Conservation (phyloP, 2,113 vertebrate genomes). For the Calidris pygmaea region DNA sequence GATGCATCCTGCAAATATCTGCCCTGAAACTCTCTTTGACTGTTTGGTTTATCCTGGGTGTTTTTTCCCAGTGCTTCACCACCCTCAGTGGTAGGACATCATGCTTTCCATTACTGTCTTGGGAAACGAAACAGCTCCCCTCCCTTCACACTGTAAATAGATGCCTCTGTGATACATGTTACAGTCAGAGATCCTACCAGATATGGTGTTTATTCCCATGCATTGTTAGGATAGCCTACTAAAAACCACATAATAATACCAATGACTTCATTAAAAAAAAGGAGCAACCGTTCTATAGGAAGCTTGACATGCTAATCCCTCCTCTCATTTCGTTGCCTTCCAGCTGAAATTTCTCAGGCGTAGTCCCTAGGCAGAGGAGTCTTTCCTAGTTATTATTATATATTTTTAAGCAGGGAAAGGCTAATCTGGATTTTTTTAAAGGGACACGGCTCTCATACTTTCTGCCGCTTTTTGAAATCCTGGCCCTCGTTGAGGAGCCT, state of each 20-base stretch:
- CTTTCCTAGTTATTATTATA: not conserved
- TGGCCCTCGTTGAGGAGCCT: not conserved
- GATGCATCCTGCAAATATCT: conserved; percentile 41
- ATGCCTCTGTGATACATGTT: not conserved
- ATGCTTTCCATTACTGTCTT: conserved; percentile 36
- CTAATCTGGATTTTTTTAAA: not conserved
- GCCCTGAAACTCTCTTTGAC: conserved; percentile 6
- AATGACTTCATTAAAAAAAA: not conserved
- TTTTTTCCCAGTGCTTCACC: conserved; percentile 14
- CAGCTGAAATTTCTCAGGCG: not conserved
- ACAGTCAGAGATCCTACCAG: conserved; percentile 44
- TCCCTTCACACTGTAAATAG: conserved; percentile 26
- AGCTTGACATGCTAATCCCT: not conserved
- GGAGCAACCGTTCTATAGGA: not conserved
- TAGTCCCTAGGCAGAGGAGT: not conserved
- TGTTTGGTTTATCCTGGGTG: not conserved
- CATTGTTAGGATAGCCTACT: not conserved
- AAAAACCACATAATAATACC: conserved; percentile 16
- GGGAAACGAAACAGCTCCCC: not conserved
- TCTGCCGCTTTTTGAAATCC: not conserved
- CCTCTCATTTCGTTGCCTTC: not conserved
- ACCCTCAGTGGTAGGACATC: conserved; percentile 2
- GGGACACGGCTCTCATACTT: not conserved
- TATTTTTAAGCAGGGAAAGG: not conserved
- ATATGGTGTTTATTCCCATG: conserved; percentile 27